Conservation (phyloP, 2,113 vertebrate genomes). For the Caracal caracal region DNA sequence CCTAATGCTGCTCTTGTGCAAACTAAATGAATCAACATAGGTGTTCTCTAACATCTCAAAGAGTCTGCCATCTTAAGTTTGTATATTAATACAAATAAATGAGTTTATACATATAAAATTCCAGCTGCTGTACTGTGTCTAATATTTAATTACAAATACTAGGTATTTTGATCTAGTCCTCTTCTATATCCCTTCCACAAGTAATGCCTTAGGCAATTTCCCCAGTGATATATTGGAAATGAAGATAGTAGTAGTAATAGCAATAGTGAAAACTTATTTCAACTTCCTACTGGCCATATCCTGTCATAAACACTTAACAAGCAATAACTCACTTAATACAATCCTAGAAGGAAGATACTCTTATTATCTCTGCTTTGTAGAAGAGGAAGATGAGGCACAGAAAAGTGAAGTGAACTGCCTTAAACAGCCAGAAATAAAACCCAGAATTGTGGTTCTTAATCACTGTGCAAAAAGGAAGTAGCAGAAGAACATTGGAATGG, state of each 20-base stretch:
- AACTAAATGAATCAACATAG: neutral
- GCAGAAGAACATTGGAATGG: neutral
- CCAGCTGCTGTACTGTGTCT: neutral
- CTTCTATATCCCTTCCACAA: slow-evolving; percentile 18
- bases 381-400: neutral
- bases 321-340: neutral
- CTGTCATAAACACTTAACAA: slow-evolving; percentile 34
- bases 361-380: neutral
- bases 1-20: neutral
- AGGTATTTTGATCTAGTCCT: neutral
- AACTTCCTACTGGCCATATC: neutral
- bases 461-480: neutral
- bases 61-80: slow-evolving; percentile 20
- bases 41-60: neutral
- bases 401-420: neutral
- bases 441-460: neutral
- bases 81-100: neutral
- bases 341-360: neutral
- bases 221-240: neutral
- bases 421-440: slow-evolving; percentile 44
- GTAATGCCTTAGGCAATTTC: neutral
- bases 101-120: slow-evolving; percentile 8
- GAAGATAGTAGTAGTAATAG: neutral
- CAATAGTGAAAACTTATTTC: neutral
- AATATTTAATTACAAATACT: slow-evolving; percentile 25